Conservation (phyloP, 2,113 vertebrate species). For the Ellobius talpinus region DNA sequence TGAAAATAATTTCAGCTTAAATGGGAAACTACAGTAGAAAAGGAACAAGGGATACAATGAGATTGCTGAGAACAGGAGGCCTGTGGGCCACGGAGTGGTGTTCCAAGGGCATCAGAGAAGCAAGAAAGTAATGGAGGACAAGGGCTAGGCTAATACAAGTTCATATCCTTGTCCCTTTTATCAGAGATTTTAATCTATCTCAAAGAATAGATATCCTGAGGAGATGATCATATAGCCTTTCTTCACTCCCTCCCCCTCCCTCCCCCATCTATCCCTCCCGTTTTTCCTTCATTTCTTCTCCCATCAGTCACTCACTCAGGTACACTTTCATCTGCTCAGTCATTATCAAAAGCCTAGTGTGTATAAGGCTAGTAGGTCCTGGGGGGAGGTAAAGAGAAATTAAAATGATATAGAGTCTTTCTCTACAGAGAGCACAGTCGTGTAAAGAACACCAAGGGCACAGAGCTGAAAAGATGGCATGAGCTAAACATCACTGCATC, state of each 20-base stretch:
- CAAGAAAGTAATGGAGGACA: neutral
- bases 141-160: accelerated
- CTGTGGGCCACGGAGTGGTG: accelerated
- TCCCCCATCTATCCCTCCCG: neutral
- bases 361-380: no score
- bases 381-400: neutral
- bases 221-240: neutral
- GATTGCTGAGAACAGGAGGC: neutral
- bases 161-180: neutral
- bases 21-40: neutral
- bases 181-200: neutral
- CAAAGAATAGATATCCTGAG: neutral
- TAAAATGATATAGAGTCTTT: neutral
- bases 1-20: neutral
- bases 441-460: neutral
- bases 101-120: neutral
- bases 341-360: neutral
- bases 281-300: neutral
- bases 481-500: neutral
- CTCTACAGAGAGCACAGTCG: neutral
- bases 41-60: no score
- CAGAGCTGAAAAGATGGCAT: neutral
- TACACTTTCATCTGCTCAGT: neutral
- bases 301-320: neutral
- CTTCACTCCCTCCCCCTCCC: neutral